Conservation (phyloP, 2,113 vertebrate species). For the Enhydra lutris region DNA sequence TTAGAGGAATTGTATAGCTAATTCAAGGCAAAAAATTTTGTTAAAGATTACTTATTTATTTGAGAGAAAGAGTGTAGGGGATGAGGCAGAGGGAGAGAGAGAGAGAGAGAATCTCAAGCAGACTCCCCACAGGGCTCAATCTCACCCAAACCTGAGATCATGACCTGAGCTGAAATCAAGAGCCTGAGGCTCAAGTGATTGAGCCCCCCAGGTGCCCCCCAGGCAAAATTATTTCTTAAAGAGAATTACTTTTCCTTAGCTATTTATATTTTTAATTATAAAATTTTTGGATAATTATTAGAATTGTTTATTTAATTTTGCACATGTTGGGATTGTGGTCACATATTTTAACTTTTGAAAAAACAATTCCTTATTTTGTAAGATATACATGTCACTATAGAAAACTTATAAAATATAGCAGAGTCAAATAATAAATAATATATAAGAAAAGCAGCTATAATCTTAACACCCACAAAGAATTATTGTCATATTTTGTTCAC, state of each 20-base stretch:
- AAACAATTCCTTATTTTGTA: neutral
- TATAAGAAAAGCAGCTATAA: neutral
- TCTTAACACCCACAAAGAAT: neutral
- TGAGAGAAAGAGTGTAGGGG: neutral
- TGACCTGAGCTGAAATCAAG: neutral
- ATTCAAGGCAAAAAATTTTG: neutral
- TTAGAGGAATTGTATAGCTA: neutral
- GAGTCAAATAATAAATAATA: conserved; percentile 6
- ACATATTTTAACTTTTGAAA: conserved; percentile 3
- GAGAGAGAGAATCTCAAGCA: neutral
- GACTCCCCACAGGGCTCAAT: neutral
- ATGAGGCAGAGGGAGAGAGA: neutral
- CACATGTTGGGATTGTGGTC: neutral
- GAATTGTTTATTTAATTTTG: conserved; percentile 25
- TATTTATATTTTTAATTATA: conserved; percentile 29
- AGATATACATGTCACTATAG: neutral
- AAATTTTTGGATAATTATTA: neutral
- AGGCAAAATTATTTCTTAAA: neutral
- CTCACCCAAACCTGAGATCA: neutral
- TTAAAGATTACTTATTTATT: neutral
- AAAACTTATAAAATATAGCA: neutral
- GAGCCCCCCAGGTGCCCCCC: neutral
- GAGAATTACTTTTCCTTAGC: neutral
- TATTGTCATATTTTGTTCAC: neutral
- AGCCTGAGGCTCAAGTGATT: neutral